Percentiles rank a stretch among this genome's conserved stretches.
Conservation (phyloP, 2,113 vertebrate genomes). For the Petaurus breviceps region DNA sequence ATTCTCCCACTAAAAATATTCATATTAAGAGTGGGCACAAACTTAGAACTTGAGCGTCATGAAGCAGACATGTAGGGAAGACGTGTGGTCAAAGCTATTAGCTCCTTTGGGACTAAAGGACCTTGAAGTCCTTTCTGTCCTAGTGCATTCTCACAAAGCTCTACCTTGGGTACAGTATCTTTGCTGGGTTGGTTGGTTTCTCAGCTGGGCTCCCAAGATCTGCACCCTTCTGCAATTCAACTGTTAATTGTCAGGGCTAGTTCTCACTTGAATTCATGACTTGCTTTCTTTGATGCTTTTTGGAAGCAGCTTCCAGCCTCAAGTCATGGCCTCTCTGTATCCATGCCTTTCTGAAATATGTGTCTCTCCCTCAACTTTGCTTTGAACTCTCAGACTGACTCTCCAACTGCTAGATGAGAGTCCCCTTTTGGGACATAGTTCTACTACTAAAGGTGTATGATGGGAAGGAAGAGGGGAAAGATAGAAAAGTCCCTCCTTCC, state of each 20-base stretch:
- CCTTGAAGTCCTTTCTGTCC: neutral
- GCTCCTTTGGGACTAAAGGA: neutral
- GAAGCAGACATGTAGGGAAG: neutral
- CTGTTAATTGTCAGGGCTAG: neutral
- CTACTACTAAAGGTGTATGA: neutral
- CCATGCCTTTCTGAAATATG: neutral
- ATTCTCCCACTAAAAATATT: neutral
- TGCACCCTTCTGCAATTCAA: neutral
- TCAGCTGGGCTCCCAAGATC: neutral
- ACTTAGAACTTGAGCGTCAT: neutral
- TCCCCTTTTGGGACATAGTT: neutral
- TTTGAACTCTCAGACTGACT: neutral
- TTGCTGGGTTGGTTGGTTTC: neutral
- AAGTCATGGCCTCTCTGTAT: neutral
- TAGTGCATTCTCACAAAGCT: neutral
- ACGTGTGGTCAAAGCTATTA: neutral
- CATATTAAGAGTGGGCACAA: neutral
- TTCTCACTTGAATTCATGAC: neutral
- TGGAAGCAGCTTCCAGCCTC: neutral
- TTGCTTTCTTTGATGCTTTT: neutral
- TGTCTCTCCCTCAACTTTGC: neutral
- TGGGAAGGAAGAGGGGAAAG: no score
- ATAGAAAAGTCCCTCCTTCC: no score
- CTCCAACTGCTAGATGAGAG: neutral
- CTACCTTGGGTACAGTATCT: neutral